Percentiles rank a stretch among this genome's conserved stretches.
Conservation (phyloP, 1,140 invertebrate species). For the Drosophila triauraria region DNA sequence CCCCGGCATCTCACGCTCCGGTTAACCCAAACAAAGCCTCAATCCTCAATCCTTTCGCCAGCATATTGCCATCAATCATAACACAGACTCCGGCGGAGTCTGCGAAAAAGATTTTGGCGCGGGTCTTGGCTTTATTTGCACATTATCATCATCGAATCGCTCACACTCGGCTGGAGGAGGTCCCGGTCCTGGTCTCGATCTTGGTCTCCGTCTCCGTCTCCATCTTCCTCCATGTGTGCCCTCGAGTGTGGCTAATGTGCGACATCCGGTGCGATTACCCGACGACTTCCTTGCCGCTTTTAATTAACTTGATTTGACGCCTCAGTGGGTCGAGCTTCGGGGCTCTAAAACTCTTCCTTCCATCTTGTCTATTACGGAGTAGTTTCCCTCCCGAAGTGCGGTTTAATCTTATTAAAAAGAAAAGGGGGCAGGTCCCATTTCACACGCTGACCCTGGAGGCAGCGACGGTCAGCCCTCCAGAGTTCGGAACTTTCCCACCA, state of each 20-base stretch:
- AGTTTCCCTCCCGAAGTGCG: slow-evolving; percentile 51
- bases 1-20: slow-evolving; percentile 45
- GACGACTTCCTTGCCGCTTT: slow-evolving; percentile 25
- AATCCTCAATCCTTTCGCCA: slow-evolving; percentile 59
- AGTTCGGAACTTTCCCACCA: slow-evolving; percentile 24
- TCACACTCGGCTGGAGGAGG: slow-evolving; percentile 78
- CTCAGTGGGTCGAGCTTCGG: slow-evolving; percentile 64
- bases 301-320: slow-evolving; percentile 85
- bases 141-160: slow-evolving; percentile 73
- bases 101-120: slow-evolving; percentile 63
- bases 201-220: slow-evolving; percentile 31
- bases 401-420: slow-evolving; percentile 56
- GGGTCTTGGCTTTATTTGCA: slow-evolving; percentile 73
- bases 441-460: slow-evolving; percentile 55
- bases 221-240: slow-evolving; percentile 63
- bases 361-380: slow-evolving; percentile 5
- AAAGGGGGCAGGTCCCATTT: slow-evolving; percentile 40
- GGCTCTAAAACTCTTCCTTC: slow-evolving; percentile 15
- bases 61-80: slow-evolving; percentile 78
- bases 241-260: slow-evolving; percentile 82
- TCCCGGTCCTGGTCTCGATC: slow-evolving; percentile 35
- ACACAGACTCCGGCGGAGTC: slow-evolving; percentile 30
- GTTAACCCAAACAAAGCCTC: slow-evolving; percentile 59
- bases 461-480: slow-evolving; percentile 26
- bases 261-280: slow-evolving; percentile 74